Evolutionary conservation across 2,797 vertebrate species (phyloP).

Genomic region (Notolepis coatsorum): DNA sequence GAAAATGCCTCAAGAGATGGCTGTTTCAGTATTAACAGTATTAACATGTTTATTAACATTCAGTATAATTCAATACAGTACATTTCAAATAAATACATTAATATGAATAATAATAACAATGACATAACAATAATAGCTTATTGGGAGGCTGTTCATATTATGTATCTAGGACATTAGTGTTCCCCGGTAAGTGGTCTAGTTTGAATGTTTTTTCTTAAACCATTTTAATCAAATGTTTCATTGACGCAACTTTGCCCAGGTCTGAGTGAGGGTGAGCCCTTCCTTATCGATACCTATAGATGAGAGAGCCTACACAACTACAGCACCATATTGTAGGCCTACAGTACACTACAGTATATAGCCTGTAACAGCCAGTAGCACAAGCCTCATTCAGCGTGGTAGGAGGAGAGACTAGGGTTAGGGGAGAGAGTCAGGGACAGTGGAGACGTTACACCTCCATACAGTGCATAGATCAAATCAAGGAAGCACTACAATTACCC

Average conservation of each 20-base stretch:
- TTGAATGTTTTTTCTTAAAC: background rate
- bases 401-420: slow-evolving; percentile 53
- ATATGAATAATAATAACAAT: too few relatives aligned
- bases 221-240: background rate
- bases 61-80: too few relatives aligned
- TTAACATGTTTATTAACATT: too few relatives aligned
- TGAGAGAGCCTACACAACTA: background rate
- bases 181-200: background rate
- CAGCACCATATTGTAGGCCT: background rate
- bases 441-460: slow-evolving; percentile 85
- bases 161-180: too few relatives aligned
- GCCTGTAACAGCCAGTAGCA: slow-evolving; percentile 63
- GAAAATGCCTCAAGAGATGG: too few relatives aligned
- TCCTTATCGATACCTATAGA: background rate
- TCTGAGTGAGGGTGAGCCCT: slow-evolving; percentile 1
- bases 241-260: too few relatives aligned
- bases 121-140: too few relatives aligned
- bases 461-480: slow-evolving; percentile 99
- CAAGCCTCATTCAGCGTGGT: slow-evolving; percentile 47
- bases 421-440: slow-evolving; percentile 59
- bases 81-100: too few relatives aligned
- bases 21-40: too few relatives aligned
- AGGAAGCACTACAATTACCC: slow-evolving; percentile 95
- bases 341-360: slow-evolving; percentile 17
- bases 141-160: too few relatives aligned